Evolutionary conservation across 1,140 invertebrate genomes (phyloP), one percentile per base, ranked within the genome.

Genomic region (Conopomorpha cramerella): DNA sequence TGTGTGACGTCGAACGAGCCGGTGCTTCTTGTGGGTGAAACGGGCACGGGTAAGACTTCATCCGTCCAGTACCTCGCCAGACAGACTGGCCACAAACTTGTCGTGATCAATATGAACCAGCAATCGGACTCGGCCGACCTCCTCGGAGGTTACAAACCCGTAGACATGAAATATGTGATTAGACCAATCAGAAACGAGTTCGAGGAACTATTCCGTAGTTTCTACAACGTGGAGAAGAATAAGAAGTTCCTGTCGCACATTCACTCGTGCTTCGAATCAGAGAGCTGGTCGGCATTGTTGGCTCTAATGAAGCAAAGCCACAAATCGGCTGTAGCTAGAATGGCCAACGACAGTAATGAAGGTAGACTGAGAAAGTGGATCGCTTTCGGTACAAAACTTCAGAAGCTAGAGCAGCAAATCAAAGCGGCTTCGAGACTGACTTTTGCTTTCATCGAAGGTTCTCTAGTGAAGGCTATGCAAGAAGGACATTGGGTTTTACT

Each of bases 81-180:
- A 43, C 85, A 88, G 43, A 86, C 90, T 0, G 88, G 90, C 8
- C 85, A 93, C 45, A 91, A 89, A 59, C 77, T 99, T 8, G 81
- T 92, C 26, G 95, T 99, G 0, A 91, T 99, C n/a, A 99, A 99
- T 68, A 93, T 99, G 90, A 99, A 98, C 65, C 96, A 99, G 65
- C 96, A 99, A 68, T 98, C 93, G 49, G 96, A 99, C 76, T 94
- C 91, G 31, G 86, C 92, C 2, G 97, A 99, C 82, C 80, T 99
- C 8, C 78, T 99, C 1, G 98, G 97, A 50, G 96, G 97, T 1
- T 98, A 93, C 52, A 99, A 99, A 73, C 97, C 97, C 0, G 90
- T 98, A 0, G 93, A 98, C 70, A 57, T 98, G 2, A 92, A 90
- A 58, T 87, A 87, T 51, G 79, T 95, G 0, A 84, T 99, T 3